phyloP scores from a whole-genome alignment of 2,888 invertebrate species.

The Megalurothrips usitatus region DNA sequence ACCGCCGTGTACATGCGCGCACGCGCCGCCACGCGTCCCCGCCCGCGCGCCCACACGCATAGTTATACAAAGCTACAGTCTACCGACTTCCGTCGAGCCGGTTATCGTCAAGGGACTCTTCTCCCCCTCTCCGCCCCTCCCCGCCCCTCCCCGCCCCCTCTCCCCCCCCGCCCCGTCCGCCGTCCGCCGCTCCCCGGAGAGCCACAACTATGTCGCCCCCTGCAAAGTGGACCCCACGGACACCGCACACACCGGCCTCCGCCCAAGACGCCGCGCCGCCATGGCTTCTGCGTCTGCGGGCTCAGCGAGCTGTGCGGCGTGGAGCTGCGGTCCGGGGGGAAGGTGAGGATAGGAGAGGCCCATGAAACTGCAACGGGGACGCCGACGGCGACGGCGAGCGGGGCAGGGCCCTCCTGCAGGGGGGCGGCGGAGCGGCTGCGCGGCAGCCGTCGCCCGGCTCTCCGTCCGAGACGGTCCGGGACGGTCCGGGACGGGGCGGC shows the following conservation, averaged over 20 bases:
- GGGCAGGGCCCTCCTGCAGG: not conserved
- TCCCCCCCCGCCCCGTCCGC: not conserved
- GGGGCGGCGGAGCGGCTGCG: not conserved
- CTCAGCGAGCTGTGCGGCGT: not conserved
- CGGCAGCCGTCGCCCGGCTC: not conserved
- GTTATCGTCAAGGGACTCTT: too few relatives aligned
- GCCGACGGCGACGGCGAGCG: not conserved
- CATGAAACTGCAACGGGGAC: too few relatives aligned
- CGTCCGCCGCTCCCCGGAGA: not conserved
- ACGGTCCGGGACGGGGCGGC: not conserved
- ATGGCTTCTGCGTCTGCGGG: not conserved
- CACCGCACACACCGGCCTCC: not conserved
- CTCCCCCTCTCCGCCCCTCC: not conserved
- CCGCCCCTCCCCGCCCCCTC: not conserved
- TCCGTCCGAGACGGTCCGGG: not conserved
- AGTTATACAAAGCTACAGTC: not conserved
- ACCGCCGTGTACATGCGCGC: not conserved
- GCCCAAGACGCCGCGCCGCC: too few relatives aligned
- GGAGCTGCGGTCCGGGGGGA: too few relatives aligned
- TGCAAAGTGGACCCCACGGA: constrained; percentile 12
- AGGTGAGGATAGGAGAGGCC: too few relatives aligned
- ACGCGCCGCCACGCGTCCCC: not conserved
- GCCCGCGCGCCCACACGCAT: not conserved
- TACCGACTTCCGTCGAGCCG: not conserved
- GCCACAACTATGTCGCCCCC: constrained; percentile 10